Evolutionary conservation across 2,888 invertebrate species (phyloP).

Genomic region (Eucera pruinosa): DNA sequence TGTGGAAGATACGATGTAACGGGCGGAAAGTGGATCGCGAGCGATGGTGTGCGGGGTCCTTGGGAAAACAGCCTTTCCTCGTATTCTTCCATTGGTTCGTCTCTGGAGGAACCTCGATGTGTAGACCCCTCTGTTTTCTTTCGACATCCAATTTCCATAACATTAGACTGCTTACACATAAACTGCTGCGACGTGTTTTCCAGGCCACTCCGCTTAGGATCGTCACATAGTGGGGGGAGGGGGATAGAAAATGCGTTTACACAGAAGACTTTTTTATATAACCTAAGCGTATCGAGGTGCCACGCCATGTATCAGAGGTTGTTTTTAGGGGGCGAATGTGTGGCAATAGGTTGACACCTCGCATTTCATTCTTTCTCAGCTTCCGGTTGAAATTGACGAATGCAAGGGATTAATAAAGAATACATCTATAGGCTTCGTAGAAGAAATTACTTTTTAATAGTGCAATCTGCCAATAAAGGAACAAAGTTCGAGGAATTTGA

Average conservation of each 20-base stretch:
- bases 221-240: conserved; percentile 51
- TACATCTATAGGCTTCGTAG: too few relatives aligned
- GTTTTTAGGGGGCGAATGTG: background rate
- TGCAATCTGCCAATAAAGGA: too few relatives aligned
- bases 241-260: conserved; percentile 19
- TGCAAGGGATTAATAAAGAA: too few relatives aligned
- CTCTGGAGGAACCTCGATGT: conserved; percentile 62
- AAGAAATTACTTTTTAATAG: too few relatives aligned
- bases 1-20: conserved; percentile 30
- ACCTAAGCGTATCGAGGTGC: background rate
- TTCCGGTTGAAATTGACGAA: too few relatives aligned
- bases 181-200: conserved; percentile 67
- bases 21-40: conserved; percentile 30
- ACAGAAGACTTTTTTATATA: conserved; percentile 24
- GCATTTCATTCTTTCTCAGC: too few relatives aligned
- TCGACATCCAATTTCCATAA: conserved; percentile 83
- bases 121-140: conserved; percentile 75
- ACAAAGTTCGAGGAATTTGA: too few relatives aligned
- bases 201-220: conserved; percentile 48
- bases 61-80: conserved; percentile 16
- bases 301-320: background rate
- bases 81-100: conserved; percentile 50
- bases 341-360: background rate
- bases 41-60: background rate
- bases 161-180: conserved; percentile 78